Percentiles rank a stretch among this genome's conserved stretches.
Evolutionary conservation across 1,140 invertebrate genomes (phyloP).

Genomic region (Cecropterus lyciades): DNA sequence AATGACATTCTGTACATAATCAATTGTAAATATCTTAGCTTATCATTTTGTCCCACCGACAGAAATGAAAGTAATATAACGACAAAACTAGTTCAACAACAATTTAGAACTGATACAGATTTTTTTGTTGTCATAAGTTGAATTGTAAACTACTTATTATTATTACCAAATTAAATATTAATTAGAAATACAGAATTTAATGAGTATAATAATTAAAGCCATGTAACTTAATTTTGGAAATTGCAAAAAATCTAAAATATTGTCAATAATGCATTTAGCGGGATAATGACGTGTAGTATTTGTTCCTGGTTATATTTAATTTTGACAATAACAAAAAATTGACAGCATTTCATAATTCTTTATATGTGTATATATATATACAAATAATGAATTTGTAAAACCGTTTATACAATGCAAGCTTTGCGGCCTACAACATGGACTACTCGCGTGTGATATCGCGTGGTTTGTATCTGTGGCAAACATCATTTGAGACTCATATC

Average conservation of each 20-base stretch:
- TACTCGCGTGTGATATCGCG: too few species aligned
- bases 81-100: conserved; percentile 32
- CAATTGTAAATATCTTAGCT: conserved; percentile 70
- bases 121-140: conserved; percentile 31
- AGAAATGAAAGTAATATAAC: conserved; percentile 47
- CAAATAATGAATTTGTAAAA: too few species aligned
- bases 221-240: conserved; percentile 18
- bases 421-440: too few species aligned
- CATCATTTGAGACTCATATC: too few species aligned
- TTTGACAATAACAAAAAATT: conserved; percentile 58
- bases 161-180: conserved; percentile 38
- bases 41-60: conserved; percentile 74
- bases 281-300: conserved; percentile 14
- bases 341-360: conserved; percentile 23
- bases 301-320: conserved; percentile 56
- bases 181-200: conserved; percentile 32
- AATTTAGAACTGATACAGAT: conserved; percentile 34
- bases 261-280: conserved; percentile 29
- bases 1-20: conserved; percentile 58
- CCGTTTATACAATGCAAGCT: too few species aligned
- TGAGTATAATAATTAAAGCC: conserved; percentile 26
- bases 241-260: conserved; percentile 36
- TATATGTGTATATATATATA: too few species aligned
- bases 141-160: conserved; percentile 32
- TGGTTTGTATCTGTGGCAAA: too few species aligned